These are phyloP conservation scores for Scelioninae gen. 1 DNA, from an alignment of 2,888 invertebrate genomes.

Conservation along the genomic window DNA sequence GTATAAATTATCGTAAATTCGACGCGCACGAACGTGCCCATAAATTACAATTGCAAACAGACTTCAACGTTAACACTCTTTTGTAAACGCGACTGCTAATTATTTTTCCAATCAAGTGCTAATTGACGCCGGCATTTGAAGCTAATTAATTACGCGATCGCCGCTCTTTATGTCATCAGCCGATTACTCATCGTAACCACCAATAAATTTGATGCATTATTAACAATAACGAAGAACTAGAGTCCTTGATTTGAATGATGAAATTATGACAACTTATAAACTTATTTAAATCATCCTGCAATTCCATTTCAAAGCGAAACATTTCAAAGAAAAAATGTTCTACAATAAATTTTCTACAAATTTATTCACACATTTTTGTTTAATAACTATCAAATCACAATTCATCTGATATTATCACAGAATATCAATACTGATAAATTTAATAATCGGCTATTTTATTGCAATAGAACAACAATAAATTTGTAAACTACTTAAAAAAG, in stretches of 20 bases:
- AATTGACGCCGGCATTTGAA: slow-evolving; percentile 61
- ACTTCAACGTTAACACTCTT: slow-evolving; percentile 62
- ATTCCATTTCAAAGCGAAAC: too few species aligned
- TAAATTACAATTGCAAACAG: slow-evolving; percentile 66
- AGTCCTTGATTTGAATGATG: not conserved
- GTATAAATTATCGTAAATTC: slow-evolving; percentile 61
- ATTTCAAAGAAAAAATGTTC: too few species aligned
- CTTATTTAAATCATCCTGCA: too few species aligned
- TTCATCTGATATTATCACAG: too few species aligned
- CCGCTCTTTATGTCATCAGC: slow-evolving; percentile 58
- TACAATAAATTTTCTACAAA: too few species aligned
- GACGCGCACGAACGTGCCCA: slow-evolving; percentile 43
- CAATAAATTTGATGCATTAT: slow-evolving; percentile 66
- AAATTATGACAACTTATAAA: too few species aligned
- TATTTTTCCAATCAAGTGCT: slow-evolving; percentile 68
- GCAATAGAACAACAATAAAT: too few species aligned
- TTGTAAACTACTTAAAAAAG: too few species aligned
- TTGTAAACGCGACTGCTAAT: slow-evolving; percentile 67
- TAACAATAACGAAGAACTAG: slow-evolving; percentile 36
- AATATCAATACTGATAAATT: too few species aligned
- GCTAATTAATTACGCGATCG: slow-evolving; percentile 66
- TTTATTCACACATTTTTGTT: too few species aligned
- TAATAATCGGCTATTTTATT: too few species aligned
- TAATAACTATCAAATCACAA: too few species aligned
- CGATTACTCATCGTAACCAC: slow-evolving; percentile 46